Evolutionary conservation across 2,888 invertebrate genomes (phyloP).

Genomic region (Hydriomena furcata): DNA sequence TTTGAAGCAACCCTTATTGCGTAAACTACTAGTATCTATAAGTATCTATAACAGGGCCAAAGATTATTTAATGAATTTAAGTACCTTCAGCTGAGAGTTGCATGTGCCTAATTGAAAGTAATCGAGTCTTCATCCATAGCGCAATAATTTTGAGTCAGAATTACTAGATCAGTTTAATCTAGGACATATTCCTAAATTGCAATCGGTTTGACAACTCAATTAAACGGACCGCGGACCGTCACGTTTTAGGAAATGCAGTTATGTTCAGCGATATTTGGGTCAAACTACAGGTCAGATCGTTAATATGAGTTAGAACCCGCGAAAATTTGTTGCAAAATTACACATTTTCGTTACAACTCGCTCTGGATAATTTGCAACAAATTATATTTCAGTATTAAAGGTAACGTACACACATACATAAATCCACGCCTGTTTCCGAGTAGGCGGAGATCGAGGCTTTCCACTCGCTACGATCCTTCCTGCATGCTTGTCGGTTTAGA

Average conservation of each 20-base stretch:
- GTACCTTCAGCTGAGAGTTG: too few relatives aligned
- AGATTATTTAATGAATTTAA: too few relatives aligned
- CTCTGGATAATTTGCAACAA: background rate
- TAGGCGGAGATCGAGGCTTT: too few relatives aligned
- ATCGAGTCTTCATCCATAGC: background rate
- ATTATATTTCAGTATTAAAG: too few relatives aligned
- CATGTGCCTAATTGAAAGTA: too few relatives aligned
- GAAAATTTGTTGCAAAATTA: constrained; percentile 5
- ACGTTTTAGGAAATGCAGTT: constrained; percentile 15
- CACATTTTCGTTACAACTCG: background rate
- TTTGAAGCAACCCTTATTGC: too few relatives aligned
- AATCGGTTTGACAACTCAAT: constrained; percentile 10
- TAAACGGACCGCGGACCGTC: constrained; percentile 5
- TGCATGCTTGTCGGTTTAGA: too few relatives aligned
- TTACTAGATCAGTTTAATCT: constrained; percentile 3
- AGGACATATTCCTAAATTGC: constrained; percentile 2
- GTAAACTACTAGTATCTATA: too few relatives aligned
- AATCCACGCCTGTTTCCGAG: too few relatives aligned
- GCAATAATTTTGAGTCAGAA: background rate
- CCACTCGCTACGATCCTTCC: too few relatives aligned
- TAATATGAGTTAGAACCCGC: background rate
- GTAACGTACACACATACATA: too few relatives aligned
- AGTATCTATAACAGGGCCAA: too few relatives aligned
- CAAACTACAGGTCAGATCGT: constrained; percentile 4
- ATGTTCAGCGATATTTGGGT: constrained; percentile 4